These are phyloP conservation scores for Cosmopolites sordidus DNA, from an alignment of 2,888 invertebrate genomes.

Conservation along the genomic window DNA sequence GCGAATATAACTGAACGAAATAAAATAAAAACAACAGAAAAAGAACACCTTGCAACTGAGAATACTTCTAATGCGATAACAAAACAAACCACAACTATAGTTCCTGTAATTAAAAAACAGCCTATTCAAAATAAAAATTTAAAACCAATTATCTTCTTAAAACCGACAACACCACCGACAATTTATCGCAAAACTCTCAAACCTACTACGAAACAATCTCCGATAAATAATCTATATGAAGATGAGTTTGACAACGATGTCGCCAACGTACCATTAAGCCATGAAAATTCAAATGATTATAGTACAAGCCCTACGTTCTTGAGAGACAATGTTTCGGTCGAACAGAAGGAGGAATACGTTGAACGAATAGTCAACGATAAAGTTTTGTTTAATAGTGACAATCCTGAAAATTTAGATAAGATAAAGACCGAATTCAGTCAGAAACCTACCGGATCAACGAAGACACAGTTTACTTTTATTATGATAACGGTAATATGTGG, in stretches of 20 bases:
- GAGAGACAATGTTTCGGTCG: slow-evolving; percentile 6
- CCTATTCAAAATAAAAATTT: not conserved
- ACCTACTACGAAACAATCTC: not conserved
- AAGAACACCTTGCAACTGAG: too few species aligned
- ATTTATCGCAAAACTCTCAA: slow-evolving; percentile 14
- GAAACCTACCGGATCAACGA: slow-evolving; percentile 8
- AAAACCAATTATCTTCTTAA: slow-evolving; percentile 19
- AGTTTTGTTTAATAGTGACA: slow-evolving; percentile 4
- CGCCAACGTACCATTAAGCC: not conserved
- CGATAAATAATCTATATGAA: not conserved
- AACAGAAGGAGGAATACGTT: slow-evolving; percentile 25
- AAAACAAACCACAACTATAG: too few species aligned
- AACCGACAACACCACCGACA: slow-evolving; percentile 21
- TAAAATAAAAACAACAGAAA: too few species aligned
- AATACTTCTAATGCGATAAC: too few species aligned
- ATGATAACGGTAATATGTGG: slow-evolving; percentile 10
- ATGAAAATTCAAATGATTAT: not conserved
- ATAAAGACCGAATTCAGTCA: slow-evolving; percentile 15
- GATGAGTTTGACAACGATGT: not conserved
- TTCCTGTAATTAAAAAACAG: not conserved
- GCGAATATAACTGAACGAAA: too few species aligned
- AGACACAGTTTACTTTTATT: slow-evolving; percentile 8
- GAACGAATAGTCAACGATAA: slow-evolving; percentile 17
- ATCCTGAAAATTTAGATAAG: slow-evolving; percentile 11
- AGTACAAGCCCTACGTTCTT: not conserved